Base-by-base conservation (phyloP, 2,797 vertebrate species). In the Anguilla megastoma region DNA sequence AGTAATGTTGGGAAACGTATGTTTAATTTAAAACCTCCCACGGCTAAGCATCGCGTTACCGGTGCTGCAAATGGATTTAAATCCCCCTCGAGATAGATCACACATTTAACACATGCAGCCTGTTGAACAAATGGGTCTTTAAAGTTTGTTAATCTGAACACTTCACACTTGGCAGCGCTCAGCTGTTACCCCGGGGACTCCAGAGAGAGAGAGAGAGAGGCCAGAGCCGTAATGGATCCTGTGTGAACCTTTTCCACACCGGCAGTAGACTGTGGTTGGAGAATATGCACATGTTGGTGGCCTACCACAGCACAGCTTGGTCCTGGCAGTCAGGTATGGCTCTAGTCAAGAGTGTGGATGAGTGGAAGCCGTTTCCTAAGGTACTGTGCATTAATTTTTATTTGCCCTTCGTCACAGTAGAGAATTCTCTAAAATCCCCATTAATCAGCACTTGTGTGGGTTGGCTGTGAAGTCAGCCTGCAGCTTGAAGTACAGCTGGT, bases 31-130 rank as follows among this genome's bases (percentile, higher is more conserved):
- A 36, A 66, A 66, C 60, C 60, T 66, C 60, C 60, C 60, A 66
- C n/a, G 8, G 60, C 60, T 66, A 27, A 66, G 60, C n/a, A n/a
- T 66, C 60, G n/a, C 60, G n/a, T 66, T 66, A 66, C 60, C 60
- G 6, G 24, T 9, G n/a, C 60, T 66, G 60, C n/a, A 66, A 66
- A 66, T 71, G 7, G 90, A 87, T 33, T 91, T 88, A 74, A 76
- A 92, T 58, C 7, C 82, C 88, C 90, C 88, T 21, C 88, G 92
- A 41, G 88, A 79, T 33, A 85, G 52, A 33, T 48, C 52, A 50
- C 76, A 86, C 27, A 54, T 86, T 74, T 86, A 69, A 69, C 85
- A 69, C 50, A 18, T 52, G n/a, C 71, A 69, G 45, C 36, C 45
- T 2, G 33, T 30, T 79, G 69, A 36, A 18, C 36, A 45, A 50